Evolutionary conservation across 2,797 vertebrate species (phyloP), one percentile per base, ranked within the genome.

Genomic region (Trachops cirrhosus): DNA sequence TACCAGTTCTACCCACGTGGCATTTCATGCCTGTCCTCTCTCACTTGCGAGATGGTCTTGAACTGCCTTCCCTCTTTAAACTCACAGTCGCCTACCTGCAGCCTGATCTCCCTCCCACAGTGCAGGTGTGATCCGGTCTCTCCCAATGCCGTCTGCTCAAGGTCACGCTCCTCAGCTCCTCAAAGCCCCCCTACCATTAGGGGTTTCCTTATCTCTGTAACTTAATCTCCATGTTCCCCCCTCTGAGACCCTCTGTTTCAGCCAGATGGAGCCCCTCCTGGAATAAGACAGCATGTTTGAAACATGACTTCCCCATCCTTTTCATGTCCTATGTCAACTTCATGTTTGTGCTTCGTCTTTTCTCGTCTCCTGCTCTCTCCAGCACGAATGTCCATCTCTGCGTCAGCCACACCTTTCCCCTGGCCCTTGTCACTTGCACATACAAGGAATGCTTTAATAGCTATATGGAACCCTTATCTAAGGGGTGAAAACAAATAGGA

Each of bases 1-100:
- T 52, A 48, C 14, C 11, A 3, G 1, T 39, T 46, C 19, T 18
- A 41, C 14, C n/a, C 22, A 2, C 1, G 1, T 37, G 46, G 26
- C 22, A 50, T 62, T 34, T 34, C 16, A 2, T 15, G 19, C 19
- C 34, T 10, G 22, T 4, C 32, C 37, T 2, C 50, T 24, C 48
- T 79, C 8, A 5, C 15, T 41, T 26, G 6, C 16, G 21, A 18
- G 19, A 54, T 21, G 32, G 21, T n/a, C 26, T 80, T 29, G 26
- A 82, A 82, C 41, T 19, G 6, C 59, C 39, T 93, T 8, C 44
- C 70, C 8, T 1, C 12, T 46, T 41, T 14, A 59, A 79, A 39
- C 62, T 4, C 54, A 4, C 14, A 39, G 2, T 0, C 1, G 0
- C 32, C 48, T 3, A 5, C n/a, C 64, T 22, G 34, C 3, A 0